These are phyloP conservation scores for Spheniscus humboldti DNA, from an alignment of 2,797 vertebrate species.

Conservation along the genomic window DNA sequence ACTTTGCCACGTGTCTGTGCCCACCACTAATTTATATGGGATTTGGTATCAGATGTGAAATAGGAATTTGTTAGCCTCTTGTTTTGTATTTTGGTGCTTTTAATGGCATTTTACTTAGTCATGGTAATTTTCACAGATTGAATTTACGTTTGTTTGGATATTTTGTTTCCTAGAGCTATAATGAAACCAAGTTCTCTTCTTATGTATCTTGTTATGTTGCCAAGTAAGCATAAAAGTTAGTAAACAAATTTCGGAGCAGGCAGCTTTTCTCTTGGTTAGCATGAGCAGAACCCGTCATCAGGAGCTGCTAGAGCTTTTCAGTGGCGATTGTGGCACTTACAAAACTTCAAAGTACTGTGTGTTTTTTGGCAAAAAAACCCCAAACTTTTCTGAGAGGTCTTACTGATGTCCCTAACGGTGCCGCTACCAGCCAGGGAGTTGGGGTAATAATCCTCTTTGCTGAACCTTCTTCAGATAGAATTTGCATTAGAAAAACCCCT, in stretches of 20 bases:
- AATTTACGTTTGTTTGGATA: neutral
- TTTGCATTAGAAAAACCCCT: neutral
- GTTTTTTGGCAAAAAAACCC: neutral
- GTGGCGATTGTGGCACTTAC: neutral
- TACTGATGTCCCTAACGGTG: neutral
- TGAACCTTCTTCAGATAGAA: neutral
- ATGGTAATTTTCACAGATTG: neutral
- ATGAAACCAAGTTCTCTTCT: neutral
- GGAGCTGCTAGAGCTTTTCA: neutral
- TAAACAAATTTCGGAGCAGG: neutral
- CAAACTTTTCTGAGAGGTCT: neutral
- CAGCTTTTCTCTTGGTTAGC: neutral
- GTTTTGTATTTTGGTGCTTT: neutral
- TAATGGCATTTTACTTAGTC: neutral
- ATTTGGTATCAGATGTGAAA: neutral
- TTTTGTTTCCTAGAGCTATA: neutral
- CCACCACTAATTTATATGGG: neutral
- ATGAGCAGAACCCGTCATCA: neutral
- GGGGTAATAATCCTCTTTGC: neutral
- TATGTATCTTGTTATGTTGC: neutral
- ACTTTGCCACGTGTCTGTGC: fast-evolving
- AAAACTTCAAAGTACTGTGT: neutral
- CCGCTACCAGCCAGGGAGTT: neutral
- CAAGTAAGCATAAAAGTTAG: neutral
- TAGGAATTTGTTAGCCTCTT: neutral